Base-by-base conservation (phyloP, 2,797 vertebrate species). In the Eulemur rubriventer region DNA sequence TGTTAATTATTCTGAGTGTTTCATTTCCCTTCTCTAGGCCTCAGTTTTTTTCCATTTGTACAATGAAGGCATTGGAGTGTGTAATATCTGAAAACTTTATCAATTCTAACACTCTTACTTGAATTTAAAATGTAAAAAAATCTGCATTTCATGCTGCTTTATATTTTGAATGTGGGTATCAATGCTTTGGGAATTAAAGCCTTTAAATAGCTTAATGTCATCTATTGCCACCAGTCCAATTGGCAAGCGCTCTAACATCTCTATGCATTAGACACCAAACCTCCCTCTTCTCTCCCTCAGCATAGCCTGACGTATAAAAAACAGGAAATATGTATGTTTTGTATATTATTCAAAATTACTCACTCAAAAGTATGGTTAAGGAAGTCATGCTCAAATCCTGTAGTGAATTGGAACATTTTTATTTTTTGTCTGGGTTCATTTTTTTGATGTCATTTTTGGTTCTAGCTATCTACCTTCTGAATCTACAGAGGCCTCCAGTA, bases 261-360 rank as follows among this genome's bases (percentile, higher is more conserved):
- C 9, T 35, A 1, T 61, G 35, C 6, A 26, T 50, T 33, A 48
- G 28, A 88, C 10, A 50, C 4, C 2, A 75, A 41, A 12, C 33
- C 6, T 38, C 28, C 3, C 8, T 26, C 20, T 28, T 52, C 46
- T 59, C 18, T 69, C 52, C 14, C 14, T 89, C n/a, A 86, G 70
- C 22, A 24, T 43, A 63, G 3, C 1, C 55, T 38, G 55, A 70
- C 30, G 50, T 41, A 33, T 63, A 81, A 33, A 70, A 78, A 73
- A 69, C 2, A 3, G 22, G 43, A 52, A 70, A 81, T 82, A 33
- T 48, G 6, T 72, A 11, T 81, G 14, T 72, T 84, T 52, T 41
- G 55, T 26, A 88, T 93, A 81, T 85, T 4, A 67, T 52, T 89
- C 63, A 89, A 93, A 94, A 82, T 94, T 33, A 43, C n/a, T 76